Conservation (phyloP, 1,140 invertebrate genomes). For the Brachionus paranguensis region DNA sequence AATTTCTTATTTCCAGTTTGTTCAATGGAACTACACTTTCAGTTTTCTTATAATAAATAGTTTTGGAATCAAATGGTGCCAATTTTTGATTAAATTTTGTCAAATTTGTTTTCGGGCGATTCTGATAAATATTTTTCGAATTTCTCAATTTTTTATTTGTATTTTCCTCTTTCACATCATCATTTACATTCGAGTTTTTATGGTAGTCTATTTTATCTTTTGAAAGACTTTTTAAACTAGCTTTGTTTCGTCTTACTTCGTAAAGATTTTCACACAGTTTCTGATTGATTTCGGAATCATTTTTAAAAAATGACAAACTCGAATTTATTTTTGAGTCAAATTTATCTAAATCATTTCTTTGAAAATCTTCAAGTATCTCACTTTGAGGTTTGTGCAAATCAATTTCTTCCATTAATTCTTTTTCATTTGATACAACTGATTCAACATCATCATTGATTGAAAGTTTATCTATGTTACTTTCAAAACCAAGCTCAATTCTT, state of each 20-base stretch:
- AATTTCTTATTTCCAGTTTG: background rate
- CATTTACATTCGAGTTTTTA: background rate
- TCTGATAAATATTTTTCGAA: background rate
- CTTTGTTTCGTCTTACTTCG: background rate
- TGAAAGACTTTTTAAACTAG: background rate
- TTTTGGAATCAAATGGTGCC: background rate
- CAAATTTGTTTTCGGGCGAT: background rate
- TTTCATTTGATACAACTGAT: background rate
- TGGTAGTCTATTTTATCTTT: background rate
- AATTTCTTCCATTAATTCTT: background rate
- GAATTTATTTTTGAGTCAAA: background rate
- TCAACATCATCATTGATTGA: background rate
- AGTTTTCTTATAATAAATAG: background rate
- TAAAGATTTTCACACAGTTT: background rate
- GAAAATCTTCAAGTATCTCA: background rate
- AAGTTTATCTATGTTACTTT: background rate
- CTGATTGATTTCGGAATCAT: background rate
- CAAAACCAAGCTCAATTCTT: background rate
- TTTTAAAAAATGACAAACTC: background rate
- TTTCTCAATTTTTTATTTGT: background rate
- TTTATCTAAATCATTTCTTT: background rate
- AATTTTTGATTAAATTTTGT: background rate
- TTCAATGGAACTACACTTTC: background rate
- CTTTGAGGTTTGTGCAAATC: background rate
- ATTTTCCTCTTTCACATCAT: background rate